These are phyloP conservation scores for Scaptomyza reducta DNA, from an alignment of 2,888 invertebrate genomes.

Conservation along the genomic window DNA sequence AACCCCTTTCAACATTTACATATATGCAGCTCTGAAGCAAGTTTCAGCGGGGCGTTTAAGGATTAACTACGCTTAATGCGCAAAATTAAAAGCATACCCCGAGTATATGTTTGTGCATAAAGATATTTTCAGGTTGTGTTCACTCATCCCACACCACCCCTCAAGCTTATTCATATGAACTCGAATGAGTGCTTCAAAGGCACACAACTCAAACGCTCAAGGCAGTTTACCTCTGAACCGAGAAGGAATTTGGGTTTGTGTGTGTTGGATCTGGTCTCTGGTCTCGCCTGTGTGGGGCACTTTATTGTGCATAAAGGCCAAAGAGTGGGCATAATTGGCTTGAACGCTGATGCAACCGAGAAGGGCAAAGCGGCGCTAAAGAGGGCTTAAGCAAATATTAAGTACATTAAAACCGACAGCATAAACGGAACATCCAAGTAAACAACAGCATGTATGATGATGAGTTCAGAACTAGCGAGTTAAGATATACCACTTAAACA, in stretches of 20 bases:
- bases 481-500: not conserved
- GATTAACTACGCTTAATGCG: slow-evolving; percentile 77
- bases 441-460: slow-evolving; percentile 14
- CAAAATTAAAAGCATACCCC: slow-evolving; percentile 73
- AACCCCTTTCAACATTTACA: slow-evolving; percentile 40
- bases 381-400: slow-evolving; percentile 71
- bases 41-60: slow-evolving; percentile 54
- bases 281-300: slow-evolving; percentile 20
- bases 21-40: slow-evolving; percentile 24
- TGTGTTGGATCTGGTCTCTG: slow-evolving; percentile 28
- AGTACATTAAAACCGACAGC: slow-evolving; percentile 76
- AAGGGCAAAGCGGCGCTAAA: not conserved
- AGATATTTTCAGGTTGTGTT: slow-evolving; percentile 36
- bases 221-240: slow-evolving; percentile 47
- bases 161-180: slow-evolving; percentile 5
- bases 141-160: not conserved
- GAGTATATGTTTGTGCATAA: slow-evolving; percentile 28
- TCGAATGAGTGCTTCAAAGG: slow-evolving; percentile 63
- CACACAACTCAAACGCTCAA: slow-evolving; percentile 54
- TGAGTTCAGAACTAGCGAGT: too few relatives aligned
- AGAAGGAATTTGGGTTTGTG: slow-evolving; percentile 4
- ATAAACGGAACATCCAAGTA: slow-evolving; percentile 44
- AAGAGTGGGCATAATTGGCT: slow-evolving; percentile 64
- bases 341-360: slow-evolving; percentile 13
- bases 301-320: slow-evolving; percentile 72